Evolutionary conservation across 2,797 vertebrate species (phyloP).

Genomic region (Cetoscarus ocellatus): DNA sequence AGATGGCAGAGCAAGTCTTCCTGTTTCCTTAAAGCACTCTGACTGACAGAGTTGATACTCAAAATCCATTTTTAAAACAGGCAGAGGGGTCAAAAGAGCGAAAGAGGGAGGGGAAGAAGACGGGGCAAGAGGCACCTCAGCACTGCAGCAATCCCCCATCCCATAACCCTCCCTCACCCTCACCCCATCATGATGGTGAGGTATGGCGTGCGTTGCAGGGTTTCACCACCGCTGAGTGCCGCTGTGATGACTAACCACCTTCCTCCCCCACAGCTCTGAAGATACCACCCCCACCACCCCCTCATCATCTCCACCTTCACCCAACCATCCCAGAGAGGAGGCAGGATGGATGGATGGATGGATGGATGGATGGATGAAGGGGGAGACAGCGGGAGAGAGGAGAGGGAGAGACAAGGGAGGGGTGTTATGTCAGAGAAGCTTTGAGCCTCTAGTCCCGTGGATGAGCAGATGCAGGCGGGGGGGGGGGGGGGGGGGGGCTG

Average conservation of each 20-base stretch:
- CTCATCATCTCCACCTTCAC: not conserved
- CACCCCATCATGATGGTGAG: conserved; percentile 21
- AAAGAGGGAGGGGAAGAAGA: not conserved
- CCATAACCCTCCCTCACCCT: conserved; percentile 6
- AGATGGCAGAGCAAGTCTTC: too few species aligned
- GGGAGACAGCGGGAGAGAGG: not conserved
- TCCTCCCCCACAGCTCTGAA: conserved; percentile 41
- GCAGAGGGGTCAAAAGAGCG: not conserved
- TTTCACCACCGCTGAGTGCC: conserved; percentile 49
- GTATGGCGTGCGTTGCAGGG: conserved; percentile 52
- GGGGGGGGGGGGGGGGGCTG: conserved; percentile 13
- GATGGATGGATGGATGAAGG: not conserved
- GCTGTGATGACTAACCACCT: conserved; percentile 61
- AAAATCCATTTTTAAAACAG: too few species aligned
- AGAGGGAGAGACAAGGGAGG: conserved; percentile 11
- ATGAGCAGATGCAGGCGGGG: conserved; percentile 55
- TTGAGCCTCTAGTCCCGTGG: conserved; percentile 46
- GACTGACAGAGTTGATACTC: too few species aligned
- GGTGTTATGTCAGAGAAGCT: conserved; percentile 67
- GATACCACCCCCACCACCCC: not conserved
- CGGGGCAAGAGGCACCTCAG: conserved; percentile 55
- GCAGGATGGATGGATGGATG: conserved; percentile 23
- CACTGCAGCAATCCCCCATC: conserved; percentile 70
- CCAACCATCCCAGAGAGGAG: conserved; percentile 12
- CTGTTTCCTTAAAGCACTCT: too few species aligned